Evolutionary conservation across 2,113 vertebrate species (phyloP).

Genomic region (Tor tambroides): DNA sequence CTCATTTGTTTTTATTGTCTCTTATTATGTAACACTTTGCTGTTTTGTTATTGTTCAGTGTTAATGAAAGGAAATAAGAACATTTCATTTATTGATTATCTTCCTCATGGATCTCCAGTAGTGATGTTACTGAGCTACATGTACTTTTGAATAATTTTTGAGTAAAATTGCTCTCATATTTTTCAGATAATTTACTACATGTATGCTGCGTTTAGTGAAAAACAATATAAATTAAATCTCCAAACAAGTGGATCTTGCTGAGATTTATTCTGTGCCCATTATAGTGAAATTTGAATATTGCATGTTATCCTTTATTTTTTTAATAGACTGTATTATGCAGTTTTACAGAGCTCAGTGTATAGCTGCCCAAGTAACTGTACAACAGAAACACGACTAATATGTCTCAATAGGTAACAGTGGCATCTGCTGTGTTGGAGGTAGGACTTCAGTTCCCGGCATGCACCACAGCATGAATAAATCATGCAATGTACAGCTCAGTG

Average conservation of each 20-base stretch:
- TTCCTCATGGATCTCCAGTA: not conserved
- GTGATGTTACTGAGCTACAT: not conserved
- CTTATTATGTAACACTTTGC: not conserved
- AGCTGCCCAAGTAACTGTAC: not conserved
- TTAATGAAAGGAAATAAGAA: not conserved
- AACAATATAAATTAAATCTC: not conserved
- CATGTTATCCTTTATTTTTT: not conserved
- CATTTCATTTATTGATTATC: not conserved
- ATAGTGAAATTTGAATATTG: not conserved
- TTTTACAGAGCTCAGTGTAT: no score
- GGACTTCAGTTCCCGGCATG: not conserved
- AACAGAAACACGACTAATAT: not conserved
- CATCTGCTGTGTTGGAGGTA: not conserved
- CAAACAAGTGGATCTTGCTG: not conserved
- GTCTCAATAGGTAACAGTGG: not conserved
- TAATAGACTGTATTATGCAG: not conserved
- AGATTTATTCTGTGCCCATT: not conserved
- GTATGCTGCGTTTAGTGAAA: not conserved
- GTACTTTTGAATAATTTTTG: not conserved
- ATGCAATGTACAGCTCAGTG: not conserved
- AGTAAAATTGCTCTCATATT: not conserved
- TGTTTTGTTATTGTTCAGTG: not conserved
- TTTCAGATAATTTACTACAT: not conserved
- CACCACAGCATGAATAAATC: not conserved
- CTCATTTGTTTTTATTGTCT: not conserved